Conservation (phyloP, 2,797 vertebrate species). For the Pitangus sulphuratus region DNA sequence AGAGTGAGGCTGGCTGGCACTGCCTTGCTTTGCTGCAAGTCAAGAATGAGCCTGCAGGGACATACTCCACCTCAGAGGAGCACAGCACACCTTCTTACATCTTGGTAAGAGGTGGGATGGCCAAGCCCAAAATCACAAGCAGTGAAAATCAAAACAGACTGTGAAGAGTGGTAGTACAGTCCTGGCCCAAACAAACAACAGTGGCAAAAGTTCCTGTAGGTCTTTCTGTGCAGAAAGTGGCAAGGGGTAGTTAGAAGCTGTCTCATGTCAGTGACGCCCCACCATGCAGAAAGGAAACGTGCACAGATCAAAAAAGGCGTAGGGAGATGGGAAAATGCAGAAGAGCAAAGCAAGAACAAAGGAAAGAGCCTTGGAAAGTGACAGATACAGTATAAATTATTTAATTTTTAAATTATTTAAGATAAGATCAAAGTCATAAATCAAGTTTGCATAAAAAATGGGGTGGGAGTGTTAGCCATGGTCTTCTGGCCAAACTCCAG, state of each 20-base stretch:
- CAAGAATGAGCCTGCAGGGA: not conserved
- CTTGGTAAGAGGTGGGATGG: not conserved
- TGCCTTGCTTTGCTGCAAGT: not conserved
- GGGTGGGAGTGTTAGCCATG: not conserved
- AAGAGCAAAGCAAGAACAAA: conserved; percentile 44
- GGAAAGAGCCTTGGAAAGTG: conserved; percentile 32
- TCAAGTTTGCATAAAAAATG: conserved; percentile 62
- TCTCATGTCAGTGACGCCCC: not conserved
- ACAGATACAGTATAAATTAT: conserved; percentile 54
- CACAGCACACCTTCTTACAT: not conserved
- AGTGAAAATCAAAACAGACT: not conserved
- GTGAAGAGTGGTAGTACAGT: not conserved
- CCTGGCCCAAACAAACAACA: not conserved
- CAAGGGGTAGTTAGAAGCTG: not conserved
- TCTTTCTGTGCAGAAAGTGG: not conserved
- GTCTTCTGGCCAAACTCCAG: conserved; percentile 40
- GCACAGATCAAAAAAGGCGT: not conserved
- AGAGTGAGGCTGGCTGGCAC: not conserved
- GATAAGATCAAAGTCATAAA: conserved; percentile 58
- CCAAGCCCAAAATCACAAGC: not conserved
- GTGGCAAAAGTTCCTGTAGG: not conserved
- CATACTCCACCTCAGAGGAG: not conserved
- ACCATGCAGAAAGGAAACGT: not conserved
- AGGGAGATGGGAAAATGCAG: not conserved
- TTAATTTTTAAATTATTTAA: conserved; percentile 65